A percentile compares a stretch with the other conserved stretches of the same genome.
Conservation (phyloP, 2,113 vertebrate species). For the Maylandia zebra region DNA sequence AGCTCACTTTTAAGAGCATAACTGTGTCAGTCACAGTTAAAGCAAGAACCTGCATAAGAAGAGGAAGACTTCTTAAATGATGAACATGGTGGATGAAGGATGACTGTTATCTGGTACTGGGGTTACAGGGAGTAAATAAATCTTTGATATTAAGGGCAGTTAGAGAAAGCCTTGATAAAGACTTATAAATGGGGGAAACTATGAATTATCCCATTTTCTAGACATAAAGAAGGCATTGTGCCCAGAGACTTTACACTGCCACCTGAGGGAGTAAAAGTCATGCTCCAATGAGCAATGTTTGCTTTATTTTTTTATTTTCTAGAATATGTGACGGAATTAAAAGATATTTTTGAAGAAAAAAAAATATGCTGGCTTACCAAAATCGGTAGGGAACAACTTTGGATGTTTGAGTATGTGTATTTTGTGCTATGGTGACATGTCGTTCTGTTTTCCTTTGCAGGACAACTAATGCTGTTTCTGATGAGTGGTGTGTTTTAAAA, state of each 20-base stretch:
- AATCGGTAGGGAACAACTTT: slow-evolving; percentile 46
- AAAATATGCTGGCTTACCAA: slow-evolving; percentile 52
- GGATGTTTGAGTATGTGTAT: slow-evolving; percentile 62
- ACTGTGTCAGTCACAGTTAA: neutral
- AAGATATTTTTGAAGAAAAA: slow-evolving; percentile 66
- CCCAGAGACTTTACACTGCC: slow-evolving; percentile 69
- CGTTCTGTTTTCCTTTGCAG: slow-evolving; percentile 44
- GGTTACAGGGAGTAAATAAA: neutral
- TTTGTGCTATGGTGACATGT: slow-evolving; percentile 47
- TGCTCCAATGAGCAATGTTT: slow-evolving; percentile 45
- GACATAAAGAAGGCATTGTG: slow-evolving; percentile 46
- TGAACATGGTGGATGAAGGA: neutral
- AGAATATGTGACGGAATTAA: slow-evolving; percentile 21
- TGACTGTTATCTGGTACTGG: neutral
- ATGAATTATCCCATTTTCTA: slow-evolving; percentile 10
- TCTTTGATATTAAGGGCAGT: slow-evolving; percentile 4
- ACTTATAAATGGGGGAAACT: neutral
- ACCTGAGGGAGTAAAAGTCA: slow-evolving; percentile 42
- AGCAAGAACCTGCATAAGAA: neutral
- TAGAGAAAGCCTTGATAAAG: neutral
- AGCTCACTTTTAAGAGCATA: neutral
- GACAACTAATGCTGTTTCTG: slow-evolving; percentile 36
- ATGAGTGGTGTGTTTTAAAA: slow-evolving; percentile 58
- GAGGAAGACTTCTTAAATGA: neutral
- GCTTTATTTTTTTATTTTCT: slow-evolving; percentile 68